Percentiles rank a stretch among this genome's conserved stretches.
phyloP scores from a whole-genome alignment of 2,888 invertebrate genomes.

The Torymus texanus region DNA sequence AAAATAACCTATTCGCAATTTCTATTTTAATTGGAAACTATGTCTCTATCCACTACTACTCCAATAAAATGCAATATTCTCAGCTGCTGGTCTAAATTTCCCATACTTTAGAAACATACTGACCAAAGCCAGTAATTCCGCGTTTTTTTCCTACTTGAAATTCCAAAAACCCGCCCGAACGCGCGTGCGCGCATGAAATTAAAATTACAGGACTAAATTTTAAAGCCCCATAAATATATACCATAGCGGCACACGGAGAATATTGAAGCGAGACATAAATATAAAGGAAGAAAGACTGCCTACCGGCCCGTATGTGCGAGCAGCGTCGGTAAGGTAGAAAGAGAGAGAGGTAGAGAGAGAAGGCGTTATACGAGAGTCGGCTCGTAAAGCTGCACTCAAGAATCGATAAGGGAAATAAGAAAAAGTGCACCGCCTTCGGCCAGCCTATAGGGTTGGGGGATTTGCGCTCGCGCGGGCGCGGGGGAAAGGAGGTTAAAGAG shows the following conservation, averaged over 20 bases:
- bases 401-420: conserved; percentile 47
- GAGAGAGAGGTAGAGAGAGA: too few species aligned
- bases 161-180: neutral
- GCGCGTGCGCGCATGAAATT: neutral
- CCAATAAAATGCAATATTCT: too few species aligned
- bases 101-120: too few species aligned
- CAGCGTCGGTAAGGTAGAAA: conserved; percentile 16
- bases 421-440: neutral
- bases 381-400: conserved; percentile 41
- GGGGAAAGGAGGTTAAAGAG: conserved; percentile 46
- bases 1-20: too few species aligned
- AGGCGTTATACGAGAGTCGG: neutral
- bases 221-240: conserved; percentile 26
- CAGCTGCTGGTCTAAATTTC: too few species aligned
- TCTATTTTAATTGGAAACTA: too few species aligned
- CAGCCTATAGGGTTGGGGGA: neutral
- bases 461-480: neutral
- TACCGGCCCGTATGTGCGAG: neutral
- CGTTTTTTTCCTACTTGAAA: too few species aligned
- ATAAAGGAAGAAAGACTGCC: conserved; percentile 17
- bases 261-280: conserved; percentile 29
- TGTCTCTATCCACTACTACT: too few species aligned
- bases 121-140: too few species aligned
- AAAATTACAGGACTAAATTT: conserved; percentile 6
- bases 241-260: neutral